These are phyloP conservation scores for Eubasilissa splendida DNA, from an alignment of 2,888 invertebrate genomes.

Conservation along the genomic window DNA sequence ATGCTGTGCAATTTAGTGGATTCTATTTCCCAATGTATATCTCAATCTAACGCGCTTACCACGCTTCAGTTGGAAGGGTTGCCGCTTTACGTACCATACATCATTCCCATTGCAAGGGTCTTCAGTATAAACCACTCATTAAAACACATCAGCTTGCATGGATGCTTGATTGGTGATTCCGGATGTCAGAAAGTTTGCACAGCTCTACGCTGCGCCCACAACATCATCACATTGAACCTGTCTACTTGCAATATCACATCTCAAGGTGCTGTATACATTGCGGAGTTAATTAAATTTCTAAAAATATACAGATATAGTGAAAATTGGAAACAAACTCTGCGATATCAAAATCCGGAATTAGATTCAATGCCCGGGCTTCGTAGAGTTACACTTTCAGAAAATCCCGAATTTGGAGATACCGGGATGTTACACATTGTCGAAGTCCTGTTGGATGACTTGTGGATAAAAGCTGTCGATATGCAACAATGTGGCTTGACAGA, in stretches of 20 bases:
- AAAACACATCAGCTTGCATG: conserved; percentile 78
- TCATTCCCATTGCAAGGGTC: conserved; percentile 75
- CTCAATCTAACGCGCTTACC: conserved; percentile 75
- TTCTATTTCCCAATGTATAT: conserved; percentile 76
- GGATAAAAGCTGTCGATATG: conserved; percentile 86
- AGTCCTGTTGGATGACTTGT: conserved; percentile 82
- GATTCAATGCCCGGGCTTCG: conserved; percentile 82
- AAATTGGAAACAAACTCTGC: conserved; percentile 85
- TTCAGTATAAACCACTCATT: conserved; percentile 77
- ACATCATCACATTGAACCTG: conserved; percentile 79
- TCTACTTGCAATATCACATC: conserved; percentile 79
- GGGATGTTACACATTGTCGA: conserved; percentile 77
- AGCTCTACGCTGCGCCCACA: conserved; percentile 77
- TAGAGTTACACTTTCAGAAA: conserved; percentile 79
- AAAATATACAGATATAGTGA: conserved; percentile 83
- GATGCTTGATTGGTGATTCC: conserved; percentile 80
- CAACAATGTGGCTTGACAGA: conserved; percentile 84
- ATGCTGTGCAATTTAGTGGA: conserved; percentile 78
- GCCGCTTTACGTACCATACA: conserved; percentile 78
- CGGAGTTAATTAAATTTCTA: conserved; percentile 80
- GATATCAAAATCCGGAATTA: conserved; percentile 83
- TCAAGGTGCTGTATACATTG: conserved; percentile 77
- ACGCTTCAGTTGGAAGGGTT: conserved; percentile 80
- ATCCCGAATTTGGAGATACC: conserved; percentile 78
- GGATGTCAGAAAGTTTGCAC: conserved; percentile 82